These are phyloP conservation scores for Aphidius ervi DNA, from an alignment of 1,140 invertebrate species.

Conservation along the genomic window DNA sequence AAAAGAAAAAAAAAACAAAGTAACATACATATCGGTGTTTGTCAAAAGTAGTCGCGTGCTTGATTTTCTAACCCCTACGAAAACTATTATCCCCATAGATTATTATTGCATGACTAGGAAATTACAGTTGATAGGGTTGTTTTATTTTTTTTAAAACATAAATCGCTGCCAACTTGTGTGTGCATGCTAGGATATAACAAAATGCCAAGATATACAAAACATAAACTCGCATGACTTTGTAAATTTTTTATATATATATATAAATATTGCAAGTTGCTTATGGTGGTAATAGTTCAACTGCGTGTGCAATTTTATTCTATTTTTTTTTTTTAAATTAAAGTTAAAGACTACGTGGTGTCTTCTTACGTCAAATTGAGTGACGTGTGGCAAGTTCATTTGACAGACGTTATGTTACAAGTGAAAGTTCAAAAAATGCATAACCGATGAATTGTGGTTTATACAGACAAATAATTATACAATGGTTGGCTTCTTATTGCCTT, in stretches of 20 bases:
- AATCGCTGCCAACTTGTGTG: slow-evolving; percentile 17
- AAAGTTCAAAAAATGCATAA: slow-evolving; percentile 27
- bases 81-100: slow-evolving; percentile 46
- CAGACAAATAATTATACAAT: slow-evolving; percentile 51
- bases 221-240: slow-evolving; percentile 45
- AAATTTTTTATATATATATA: slow-evolving; percentile 33
- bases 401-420: slow-evolving; percentile 30
- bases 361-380: slow-evolving; percentile 52
- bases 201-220: neutral
- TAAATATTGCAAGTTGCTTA: slow-evolving; percentile 52
- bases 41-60: slow-evolving; percentile 15
- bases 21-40: slow-evolving; percentile 3
- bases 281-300: slow-evolving; percentile 29
- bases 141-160: slow-evolving; percentile 4
- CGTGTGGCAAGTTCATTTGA: slow-evolving; percentile 46
- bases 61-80: slow-evolving; percentile 25
- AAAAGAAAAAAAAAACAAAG: neutral
- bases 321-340: no score
- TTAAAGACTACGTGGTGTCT: slow-evolving; percentile 42
- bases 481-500: slow-evolving; percentile 11
- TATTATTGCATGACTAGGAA: slow-evolving; percentile 50
- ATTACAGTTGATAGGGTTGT: slow-evolving; percentile 32
- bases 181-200: slow-evolving; percentile 15
- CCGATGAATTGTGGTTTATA: slow-evolving; percentile 54
- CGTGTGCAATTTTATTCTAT: neutral